phyloP scores from a whole-genome alignment of 2,888 invertebrate species.

The Phalangium opilio region DNA sequence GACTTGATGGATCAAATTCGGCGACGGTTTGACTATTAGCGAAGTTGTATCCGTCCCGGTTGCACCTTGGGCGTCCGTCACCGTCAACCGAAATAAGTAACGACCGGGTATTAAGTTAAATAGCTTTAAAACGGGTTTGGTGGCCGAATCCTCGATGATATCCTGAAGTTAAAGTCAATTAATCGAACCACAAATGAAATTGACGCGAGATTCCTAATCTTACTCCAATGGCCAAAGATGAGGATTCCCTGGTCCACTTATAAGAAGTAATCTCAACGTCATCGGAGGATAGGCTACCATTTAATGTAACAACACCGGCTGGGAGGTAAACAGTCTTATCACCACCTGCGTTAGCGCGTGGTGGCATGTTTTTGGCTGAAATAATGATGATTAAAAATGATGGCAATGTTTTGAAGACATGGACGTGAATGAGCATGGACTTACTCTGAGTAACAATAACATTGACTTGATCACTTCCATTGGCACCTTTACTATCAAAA shows the following conservation, averaged over 20 bases:
- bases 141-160: conserved; percentile 58
- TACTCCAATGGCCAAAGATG: conserved; percentile 56
- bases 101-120: conserved; percentile 71
- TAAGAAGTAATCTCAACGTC: conserved; percentile 72
- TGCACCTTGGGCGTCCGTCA: conserved; percentile 75
- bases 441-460: conserved; percentile 72
- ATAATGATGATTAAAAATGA: too few species aligned
- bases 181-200: too few species aligned
- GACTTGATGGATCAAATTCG: conserved; percentile 54
- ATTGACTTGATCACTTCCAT: conserved; percentile 52
- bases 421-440: too few species aligned
- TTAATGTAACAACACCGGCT: conserved; percentile 54
- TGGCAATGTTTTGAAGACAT: too few species aligned
- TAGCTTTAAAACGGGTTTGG: conserved; percentile 59
- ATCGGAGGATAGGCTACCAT: conserved; percentile 70
- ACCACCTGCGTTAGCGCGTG: conserved; percentile 74
- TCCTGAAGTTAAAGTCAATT: conserved; percentile 29
- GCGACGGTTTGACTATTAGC: conserved; percentile 63
- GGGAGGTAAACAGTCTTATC: conserved; percentile 64
- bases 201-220: conserved; percentile 12
- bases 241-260: conserved; percentile 62
- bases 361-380: conserved; percentile 71
- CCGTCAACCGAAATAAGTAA: conserved; percentile 76
- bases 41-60: conserved; percentile 66
- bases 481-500: conserved; percentile 62